A percentile compares a stretch with the other conserved stretches of the same genome.
These are phyloP conservation scores for Loris lydekkerianus DNA, from an alignment of 2,797 vertebrate genomes.

Conservation along the genomic window DNA sequence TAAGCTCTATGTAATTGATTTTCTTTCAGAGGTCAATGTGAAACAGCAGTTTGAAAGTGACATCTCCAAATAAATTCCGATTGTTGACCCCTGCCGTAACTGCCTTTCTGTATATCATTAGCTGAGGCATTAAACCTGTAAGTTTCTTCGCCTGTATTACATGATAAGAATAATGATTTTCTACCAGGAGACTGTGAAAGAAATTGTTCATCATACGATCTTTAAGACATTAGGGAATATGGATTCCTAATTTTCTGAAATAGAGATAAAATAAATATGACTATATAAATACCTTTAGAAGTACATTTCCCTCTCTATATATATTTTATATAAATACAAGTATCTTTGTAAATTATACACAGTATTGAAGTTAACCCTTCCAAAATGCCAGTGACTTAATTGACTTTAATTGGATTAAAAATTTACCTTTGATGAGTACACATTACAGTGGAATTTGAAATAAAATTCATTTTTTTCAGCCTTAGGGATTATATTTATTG, in stretches of 20 bases:
- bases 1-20: constrained; percentile 81
- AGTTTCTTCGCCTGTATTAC: constrained; percentile 70
- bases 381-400: background rate
- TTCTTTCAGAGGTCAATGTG: constrained; percentile 80
- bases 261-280: background rate
- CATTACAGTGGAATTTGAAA: background rate
- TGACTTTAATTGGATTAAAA: constrained; percentile 12
- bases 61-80: constrained; percentile 82
- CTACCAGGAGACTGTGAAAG: background rate
- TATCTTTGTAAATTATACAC: background rate
- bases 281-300: background rate
- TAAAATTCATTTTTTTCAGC: background rate
- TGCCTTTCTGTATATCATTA: constrained; percentile 79
- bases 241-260: background rate
- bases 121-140: constrained; percentile 69
- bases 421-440: background rate
- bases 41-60: constrained; percentile 81
- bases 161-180: constrained; percentile 73
- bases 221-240: background rate
- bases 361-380: background rate
- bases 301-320: background rate
- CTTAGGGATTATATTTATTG: background rate
- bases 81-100: constrained; percentile 67
- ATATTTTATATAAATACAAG: background rate
- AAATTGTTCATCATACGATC: constrained; percentile 1